phyloP scores from a whole-genome alignment of 1,140 invertebrate species.

The Leptopilina clavipes region DNA sequence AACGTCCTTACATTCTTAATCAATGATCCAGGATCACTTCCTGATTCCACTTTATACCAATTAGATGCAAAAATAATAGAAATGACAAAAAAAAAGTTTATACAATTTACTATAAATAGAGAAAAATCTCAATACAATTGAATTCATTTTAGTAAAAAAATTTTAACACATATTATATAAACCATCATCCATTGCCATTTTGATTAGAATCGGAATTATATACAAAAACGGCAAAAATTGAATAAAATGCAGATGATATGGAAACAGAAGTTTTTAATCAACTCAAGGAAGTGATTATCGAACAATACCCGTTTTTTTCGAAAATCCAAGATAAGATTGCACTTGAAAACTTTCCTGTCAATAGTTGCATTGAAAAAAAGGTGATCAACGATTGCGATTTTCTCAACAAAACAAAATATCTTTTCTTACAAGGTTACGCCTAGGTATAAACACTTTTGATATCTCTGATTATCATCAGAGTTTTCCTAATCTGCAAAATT shows the following conservation, averaged over 20 bases:
- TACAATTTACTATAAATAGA: background rate
- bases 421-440: background rate
- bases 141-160: too few relatives aligned
- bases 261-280: slow-evolving; percentile 23
- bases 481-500: too few relatives aligned
- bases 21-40: slow-evolving; percentile 61
- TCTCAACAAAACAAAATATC: background rate
- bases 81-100: background rate
- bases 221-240: background rate
- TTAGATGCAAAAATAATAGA: background rate
- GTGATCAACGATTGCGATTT: background rate
- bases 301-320: background rate
- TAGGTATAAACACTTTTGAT: slow-evolving; percentile 5
- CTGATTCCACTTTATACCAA: background rate
- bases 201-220: slow-evolving; percentile 17
- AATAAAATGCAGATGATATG: slow-evolving; percentile 30
- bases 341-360: slow-evolving; percentile 28
- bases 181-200: background rate
- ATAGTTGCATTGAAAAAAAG: background rate
- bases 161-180: background rate
- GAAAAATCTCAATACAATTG: background rate
- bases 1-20: slow-evolving; percentile 66
- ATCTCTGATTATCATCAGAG: background rate
- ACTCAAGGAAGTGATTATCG: slow-evolving; percentile 27
- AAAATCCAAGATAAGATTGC: slow-evolving; percentile 13